These are phyloP conservation scores for Drosophila punjabiensis DNA, from an alignment of 1,140 invertebrate genomes.

Conservation along the genomic window DNA sequence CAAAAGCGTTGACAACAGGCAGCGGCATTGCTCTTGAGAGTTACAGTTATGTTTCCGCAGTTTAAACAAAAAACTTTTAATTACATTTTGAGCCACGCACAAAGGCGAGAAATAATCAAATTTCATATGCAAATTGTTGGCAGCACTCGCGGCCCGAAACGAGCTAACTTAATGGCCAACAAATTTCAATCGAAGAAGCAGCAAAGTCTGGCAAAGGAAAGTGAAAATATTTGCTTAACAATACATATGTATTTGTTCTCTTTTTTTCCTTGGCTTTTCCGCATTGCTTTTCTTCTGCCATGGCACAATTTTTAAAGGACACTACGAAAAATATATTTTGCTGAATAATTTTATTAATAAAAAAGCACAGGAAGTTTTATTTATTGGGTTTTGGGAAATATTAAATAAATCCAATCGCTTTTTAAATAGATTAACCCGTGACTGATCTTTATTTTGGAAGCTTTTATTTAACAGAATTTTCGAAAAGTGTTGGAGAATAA, in stretches of 20 bases:
- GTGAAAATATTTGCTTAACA: slow-evolving; percentile 68
- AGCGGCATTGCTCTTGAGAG: slow-evolving; percentile 49
- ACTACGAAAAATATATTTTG: slow-evolving; percentile 1
- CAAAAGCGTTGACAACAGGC: slow-evolving; percentile 39
- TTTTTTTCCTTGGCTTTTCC: not conserved
- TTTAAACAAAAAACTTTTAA: slow-evolving; percentile 78
- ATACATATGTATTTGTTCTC: not conserved
- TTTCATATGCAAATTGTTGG: slow-evolving; percentile 77
- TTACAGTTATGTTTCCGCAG: slow-evolving; percentile 59
- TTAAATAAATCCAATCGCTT: not conserved
- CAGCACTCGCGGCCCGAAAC: slow-evolving; percentile 51
- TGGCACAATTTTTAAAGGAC: slow-evolving; percentile 1
- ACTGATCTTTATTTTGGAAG: not conserved
- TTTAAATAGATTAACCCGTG: no score
- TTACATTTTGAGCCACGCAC: slow-evolving; percentile 65
- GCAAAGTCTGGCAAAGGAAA: slow-evolving; percentile 34
- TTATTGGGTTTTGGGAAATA: not conserved
- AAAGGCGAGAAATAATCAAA: slow-evolving; percentile 45
- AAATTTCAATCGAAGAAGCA: slow-evolving; percentile 72
- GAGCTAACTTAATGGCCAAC: slow-evolving; percentile 77
- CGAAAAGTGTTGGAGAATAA: not conserved
- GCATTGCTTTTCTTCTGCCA: not conserved
- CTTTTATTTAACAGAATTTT: not conserved
- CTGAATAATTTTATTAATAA: not conserved
- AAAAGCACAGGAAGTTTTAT: not conserved